Evolutionary conservation across 2,888 invertebrate species (phyloP), one percentile per base, ranked within the genome.

Genomic region (Clepsis dumicolana): DNA sequence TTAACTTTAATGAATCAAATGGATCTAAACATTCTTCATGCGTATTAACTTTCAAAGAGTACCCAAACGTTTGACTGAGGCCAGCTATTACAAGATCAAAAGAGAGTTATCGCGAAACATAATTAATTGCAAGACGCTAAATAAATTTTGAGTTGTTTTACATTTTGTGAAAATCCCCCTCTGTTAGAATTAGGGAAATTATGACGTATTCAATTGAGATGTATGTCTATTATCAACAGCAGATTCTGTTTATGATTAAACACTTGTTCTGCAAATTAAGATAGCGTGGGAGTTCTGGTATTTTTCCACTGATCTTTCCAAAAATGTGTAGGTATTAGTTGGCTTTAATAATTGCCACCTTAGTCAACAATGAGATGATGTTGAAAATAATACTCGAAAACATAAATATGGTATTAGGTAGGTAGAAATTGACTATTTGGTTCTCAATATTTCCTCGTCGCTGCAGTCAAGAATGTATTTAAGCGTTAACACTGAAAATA

Each of bases 61-160:
- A 52, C 4, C 25, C 25, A 67, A 62, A 29, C 27, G 62, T 52
- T 63, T 63, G 35, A 52, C 50, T 29, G 56, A n/a, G n/a, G 16
- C 16, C n/a, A 53, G 35, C 62, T 54, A 52, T 67, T 63, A 67
- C 27, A 5, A 67, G 56, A 67, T 67, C 67, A 67, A 67, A 67
- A 61, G 50, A 35, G 25, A 59, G 38, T 21, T 25, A 29, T 41
- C 27, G 57, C 38, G 50, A 57, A 62, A 57, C 35, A 35, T 63
- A 57, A 67, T 63, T 67, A 63, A 57, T 67, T 63, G 14, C 21
- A 12, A 29, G 53, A 60, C 50, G 66, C 18, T 56, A 41, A 50
- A 62, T 24, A 59, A 14, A 54, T 54, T 67, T n/a, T 41, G 24
- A 50, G 24, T 67, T 38, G 50, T 63, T 63, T 57, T 21, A 62